A percentile compares a stretch with the other conserved stretches of the same genome.
phyloP scores from a whole-genome alignment of 2,888 invertebrate species.

The Pachydiplax longipennis region DNA sequence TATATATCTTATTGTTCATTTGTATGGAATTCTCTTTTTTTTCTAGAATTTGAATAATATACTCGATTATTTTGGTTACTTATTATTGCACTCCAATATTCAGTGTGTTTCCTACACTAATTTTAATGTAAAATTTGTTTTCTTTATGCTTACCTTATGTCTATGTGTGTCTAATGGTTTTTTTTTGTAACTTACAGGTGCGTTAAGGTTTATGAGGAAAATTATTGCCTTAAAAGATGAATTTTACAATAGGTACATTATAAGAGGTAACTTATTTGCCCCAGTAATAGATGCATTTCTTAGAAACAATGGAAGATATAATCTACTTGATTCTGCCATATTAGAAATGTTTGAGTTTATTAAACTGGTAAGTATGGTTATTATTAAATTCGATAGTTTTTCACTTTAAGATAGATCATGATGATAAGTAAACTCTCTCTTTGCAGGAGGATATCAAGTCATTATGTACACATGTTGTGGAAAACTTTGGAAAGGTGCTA shows the following conservation, averaged over 20 bases:
- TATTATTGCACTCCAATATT: too few species aligned
- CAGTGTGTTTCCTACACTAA: too few species aligned
- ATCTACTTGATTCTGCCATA: conserved; percentile 97
- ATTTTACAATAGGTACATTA: conserved; percentile 96
- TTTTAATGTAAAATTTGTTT: too few species aligned
- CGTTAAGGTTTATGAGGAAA: conserved; percentile 95
- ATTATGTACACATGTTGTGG: conserved; percentile 91
- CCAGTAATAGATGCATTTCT: conserved; percentile 96
- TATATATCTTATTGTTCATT: too few species aligned
- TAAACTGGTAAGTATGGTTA: conserved; percentile 69
- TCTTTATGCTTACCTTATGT: not conserved
- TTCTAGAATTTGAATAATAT: too few species aligned
- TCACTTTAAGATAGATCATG: not conserved
- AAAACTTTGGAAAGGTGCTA: conserved; percentile 93
- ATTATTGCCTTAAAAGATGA: conserved; percentile 98
- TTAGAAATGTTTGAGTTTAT: conserved; percentile 99
- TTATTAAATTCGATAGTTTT: conserved; percentile 6
- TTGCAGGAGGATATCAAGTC: conserved; percentile 85
- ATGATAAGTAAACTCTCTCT: conserved; percentile 13
- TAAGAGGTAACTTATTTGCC: conserved; percentile 92
- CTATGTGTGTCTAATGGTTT: not conserved
- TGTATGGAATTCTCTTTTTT: too few species aligned
- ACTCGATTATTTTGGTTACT: too few species aligned
- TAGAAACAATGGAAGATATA: conserved; percentile 96
- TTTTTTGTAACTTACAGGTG: conserved; percentile 65